A percentile compares a stretch with the other conserved stretches of the same genome.
Evolutionary conservation across 2,888 invertebrate genomes (phyloP).

Genomic region (Melieria omissa): DNA sequence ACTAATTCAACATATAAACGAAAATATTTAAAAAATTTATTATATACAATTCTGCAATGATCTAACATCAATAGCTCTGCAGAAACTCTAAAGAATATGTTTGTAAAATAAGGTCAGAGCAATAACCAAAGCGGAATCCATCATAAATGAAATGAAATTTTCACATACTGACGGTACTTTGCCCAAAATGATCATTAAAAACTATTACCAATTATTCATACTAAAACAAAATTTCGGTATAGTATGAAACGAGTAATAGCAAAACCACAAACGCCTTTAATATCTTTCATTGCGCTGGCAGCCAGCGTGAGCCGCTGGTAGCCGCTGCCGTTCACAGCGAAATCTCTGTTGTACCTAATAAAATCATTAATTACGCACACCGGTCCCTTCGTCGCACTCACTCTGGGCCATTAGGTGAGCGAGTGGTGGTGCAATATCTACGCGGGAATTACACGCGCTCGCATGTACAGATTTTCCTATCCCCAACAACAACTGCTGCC

Average conservation of each 20-base stretch:
- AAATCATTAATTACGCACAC: constrained; percentile 42
- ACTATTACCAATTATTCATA: constrained; percentile 61
- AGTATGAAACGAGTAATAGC: not conserved
- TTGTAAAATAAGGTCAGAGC: too few species aligned
- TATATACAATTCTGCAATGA: too few species aligned
- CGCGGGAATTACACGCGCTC: not conserved
- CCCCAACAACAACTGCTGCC: too few species aligned
- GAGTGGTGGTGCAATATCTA: not conserved
- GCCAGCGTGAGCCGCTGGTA: constrained; percentile 32
- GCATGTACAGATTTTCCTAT: not conserved
- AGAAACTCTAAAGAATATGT: too few species aligned
- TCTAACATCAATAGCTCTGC: too few species aligned
- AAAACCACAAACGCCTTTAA: not conserved
- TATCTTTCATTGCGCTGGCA: not conserved
- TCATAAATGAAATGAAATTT: too few species aligned
- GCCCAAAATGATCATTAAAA: constrained; percentile 49
- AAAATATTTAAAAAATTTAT: too few species aligned
- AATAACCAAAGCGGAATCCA: too few species aligned
- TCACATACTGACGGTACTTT: not conserved
- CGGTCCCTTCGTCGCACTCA: not conserved
- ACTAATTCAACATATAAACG: too few species aligned
- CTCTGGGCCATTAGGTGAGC: not conserved
- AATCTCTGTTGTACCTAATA: constrained; percentile 33
- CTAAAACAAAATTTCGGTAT: constrained; percentile 46
- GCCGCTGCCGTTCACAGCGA: constrained; percentile 41